Evolutionary conservation across 1,140 invertebrate species (phyloP).

Genomic region (Zaprionus ornatus): DNA sequence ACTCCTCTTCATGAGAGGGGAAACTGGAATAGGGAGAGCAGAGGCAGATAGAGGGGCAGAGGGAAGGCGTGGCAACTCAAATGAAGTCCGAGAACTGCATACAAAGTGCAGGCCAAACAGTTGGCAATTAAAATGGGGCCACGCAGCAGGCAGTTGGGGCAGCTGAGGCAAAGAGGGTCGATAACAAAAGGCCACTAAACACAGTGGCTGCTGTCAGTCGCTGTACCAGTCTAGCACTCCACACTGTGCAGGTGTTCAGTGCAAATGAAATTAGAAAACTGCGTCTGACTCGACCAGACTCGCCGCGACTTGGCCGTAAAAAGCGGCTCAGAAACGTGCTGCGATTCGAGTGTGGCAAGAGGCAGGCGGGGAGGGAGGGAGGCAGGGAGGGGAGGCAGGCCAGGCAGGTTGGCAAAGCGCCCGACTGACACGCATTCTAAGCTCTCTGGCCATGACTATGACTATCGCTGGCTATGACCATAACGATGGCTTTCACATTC

Average conservation of each 20-base stretch:
- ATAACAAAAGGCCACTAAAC: slow-evolving; percentile 10
- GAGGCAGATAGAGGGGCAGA: neutral
- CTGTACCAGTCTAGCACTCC: neutral
- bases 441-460: slow-evolving; percentile 27
- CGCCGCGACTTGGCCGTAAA: slow-evolving; percentile 34
- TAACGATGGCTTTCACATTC: slow-evolving; percentile 75
- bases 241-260: slow-evolving; percentile 38
- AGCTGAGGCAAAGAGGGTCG: neutral
- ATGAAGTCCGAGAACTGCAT: slow-evolving; percentile 49
- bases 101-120: slow-evolving; percentile 68
- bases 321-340: slow-evolving; percentile 34
- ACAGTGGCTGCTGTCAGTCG: slow-evolving; percentile 16
- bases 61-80: neutral
- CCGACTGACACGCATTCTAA: slow-evolving; percentile 67
- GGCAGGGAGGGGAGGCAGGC: neutral
- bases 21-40: no score
- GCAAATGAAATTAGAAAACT: slow-evolving; percentile 73
- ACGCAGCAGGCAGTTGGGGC: slow-evolving; percentile 41
- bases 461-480: slow-evolving; percentile 44
- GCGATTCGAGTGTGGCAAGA: neutral
- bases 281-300: slow-evolving; percentile 9
- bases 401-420: slow-evolving; percentile 5
- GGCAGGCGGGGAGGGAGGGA: neutral
- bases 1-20: no score
- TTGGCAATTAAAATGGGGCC: slow-evolving; percentile 75